phyloP scores from a whole-genome alignment of 2,888 invertebrate species.

The Polyommatus icarus region DNA sequence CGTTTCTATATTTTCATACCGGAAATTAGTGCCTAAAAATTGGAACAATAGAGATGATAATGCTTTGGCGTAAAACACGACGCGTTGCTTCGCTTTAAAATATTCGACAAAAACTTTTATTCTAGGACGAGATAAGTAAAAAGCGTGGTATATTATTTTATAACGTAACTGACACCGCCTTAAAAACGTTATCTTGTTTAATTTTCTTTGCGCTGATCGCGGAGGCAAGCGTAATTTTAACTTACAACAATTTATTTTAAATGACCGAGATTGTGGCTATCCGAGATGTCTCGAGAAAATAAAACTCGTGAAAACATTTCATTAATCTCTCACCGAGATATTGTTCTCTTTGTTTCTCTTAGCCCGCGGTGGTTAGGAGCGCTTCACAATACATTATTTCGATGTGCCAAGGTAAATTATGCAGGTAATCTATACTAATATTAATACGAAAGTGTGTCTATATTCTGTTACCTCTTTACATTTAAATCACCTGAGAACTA shows the following conservation, averaged over 20 bases:
- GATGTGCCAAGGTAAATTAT: neutral
- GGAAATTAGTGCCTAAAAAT: too few relatives aligned
- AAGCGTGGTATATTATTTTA: neutral
- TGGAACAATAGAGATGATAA: too few relatives aligned
- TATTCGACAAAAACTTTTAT: neutral
- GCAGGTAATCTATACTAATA: neutral
- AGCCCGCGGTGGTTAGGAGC: constrained; percentile 28
- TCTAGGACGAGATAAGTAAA: neutral
- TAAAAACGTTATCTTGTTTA: constrained; percentile 9
- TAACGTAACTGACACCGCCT: constrained; percentile 6
- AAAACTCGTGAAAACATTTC: constrained; percentile 32
- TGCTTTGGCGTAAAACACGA: too few relatives aligned
- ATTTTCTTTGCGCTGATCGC: constrained; percentile 28
- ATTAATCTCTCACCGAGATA: constrained; percentile 31
- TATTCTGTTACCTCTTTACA: too few relatives aligned
- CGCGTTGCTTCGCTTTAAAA: neutral
- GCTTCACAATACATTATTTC: constrained; percentile 4
- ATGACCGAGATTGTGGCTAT: constrained; percentile 24
- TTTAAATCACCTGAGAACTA: too few relatives aligned
- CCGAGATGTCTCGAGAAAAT: constrained; percentile 32
- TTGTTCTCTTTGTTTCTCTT: constrained; percentile 32
- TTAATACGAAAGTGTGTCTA: too few relatives aligned
- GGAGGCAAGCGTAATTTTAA: neutral
- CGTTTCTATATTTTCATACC: too few relatives aligned
- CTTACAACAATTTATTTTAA: constrained; percentile 31